phyloP scores from a whole-genome alignment of 2,797 vertebrate species.

The Pseudocheirus occidentalis region DNA sequence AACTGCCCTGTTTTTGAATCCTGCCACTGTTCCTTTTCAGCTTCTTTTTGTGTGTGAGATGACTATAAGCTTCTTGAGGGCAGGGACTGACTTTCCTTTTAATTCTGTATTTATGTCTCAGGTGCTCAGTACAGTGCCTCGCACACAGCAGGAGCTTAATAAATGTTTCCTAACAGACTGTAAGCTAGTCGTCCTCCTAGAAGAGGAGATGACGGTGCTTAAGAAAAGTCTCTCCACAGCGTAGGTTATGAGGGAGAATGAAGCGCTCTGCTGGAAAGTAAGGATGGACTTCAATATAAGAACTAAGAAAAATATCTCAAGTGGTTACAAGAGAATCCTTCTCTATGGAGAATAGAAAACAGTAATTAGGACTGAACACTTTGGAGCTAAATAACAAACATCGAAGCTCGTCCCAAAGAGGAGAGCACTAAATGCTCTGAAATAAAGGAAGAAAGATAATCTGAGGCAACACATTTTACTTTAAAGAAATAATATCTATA shows the following conservation, averaged over 20 bases:
- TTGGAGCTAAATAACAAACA: not conserved
- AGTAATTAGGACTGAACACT: not conserved
- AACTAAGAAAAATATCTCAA: not conserved
- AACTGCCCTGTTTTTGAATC: not conserved
- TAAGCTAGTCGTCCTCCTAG: not conserved
- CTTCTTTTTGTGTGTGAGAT: not conserved
- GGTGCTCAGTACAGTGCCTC: not conserved
- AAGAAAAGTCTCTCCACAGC: not conserved
- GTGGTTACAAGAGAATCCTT: not conserved
- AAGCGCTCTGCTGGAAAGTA: not conserved
- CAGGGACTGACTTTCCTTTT: not conserved
- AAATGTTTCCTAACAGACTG: not conserved
- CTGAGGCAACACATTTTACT: conserved; percentile 41
- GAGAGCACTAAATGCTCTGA: conserved; percentile 6
- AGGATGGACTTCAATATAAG: not conserved
- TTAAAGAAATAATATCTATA: not conserved
- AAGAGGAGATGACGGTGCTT: not conserved
- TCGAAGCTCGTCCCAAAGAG: not conserved
- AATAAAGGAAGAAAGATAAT: conserved; percentile 17
- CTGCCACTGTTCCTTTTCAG: not conserved
- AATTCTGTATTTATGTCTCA: not conserved
- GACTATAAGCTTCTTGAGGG: not conserved
- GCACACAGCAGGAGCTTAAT: not conserved
- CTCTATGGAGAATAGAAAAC: not conserved
- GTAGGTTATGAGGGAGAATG: not conserved